Base-by-base conservation (phyloP, 2,113 vertebrate species). In the Daboia siamensis region DNA sequence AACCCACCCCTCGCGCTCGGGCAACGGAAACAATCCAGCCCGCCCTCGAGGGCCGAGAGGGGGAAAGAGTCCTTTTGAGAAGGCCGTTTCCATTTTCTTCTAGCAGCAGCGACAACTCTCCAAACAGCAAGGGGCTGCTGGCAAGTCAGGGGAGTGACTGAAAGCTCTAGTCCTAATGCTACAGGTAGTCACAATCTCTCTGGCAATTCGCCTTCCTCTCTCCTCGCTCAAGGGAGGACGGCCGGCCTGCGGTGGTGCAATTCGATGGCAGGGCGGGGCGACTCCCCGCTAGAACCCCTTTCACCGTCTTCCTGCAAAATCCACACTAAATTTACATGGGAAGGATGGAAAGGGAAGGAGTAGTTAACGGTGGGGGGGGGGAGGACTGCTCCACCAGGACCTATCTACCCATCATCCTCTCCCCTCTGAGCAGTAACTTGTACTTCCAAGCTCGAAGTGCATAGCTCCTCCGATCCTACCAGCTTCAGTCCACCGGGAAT, bases 61-160 rank as follows among this genome's bases (percentile, higher is more conserved):
- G 92, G 85, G 94, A 51, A 9, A 56, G 33, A 46, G 90, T 93
- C 93, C 93, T 55, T 93, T 90, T 80, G 95, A 95, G 95, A 94
- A 95, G 91, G 92, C 95, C 54, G 91, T 94, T 95, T 95, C 93
- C 95, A 85, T 87, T 91, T 39, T 96, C 96, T 96, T 96, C 94
- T 95, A 96, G 95, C 95, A 96, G 95, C 95, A 97, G 95, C 96
- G 95, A 96, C 95, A 90, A 92, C 90, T 95, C 95, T 93, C 96
- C 95, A 95, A 94, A 93, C 94, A 95, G 95, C 96, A 94, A 94
- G 90, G 93, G 90, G 2, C 10, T 51, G 96, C 95, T 93, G 24
- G 89, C 94, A 94, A 93, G 88, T 33, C 61, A 33, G 3, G 94
- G 93, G 95, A 96, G 95, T 93, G 87, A 96, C 57, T 94, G 96